Percentiles rank a stretch among this genome's conserved stretches.
Conservation (phyloP, 2,797 vertebrate genomes). For the Bryconaethiops microstoma region DNA sequence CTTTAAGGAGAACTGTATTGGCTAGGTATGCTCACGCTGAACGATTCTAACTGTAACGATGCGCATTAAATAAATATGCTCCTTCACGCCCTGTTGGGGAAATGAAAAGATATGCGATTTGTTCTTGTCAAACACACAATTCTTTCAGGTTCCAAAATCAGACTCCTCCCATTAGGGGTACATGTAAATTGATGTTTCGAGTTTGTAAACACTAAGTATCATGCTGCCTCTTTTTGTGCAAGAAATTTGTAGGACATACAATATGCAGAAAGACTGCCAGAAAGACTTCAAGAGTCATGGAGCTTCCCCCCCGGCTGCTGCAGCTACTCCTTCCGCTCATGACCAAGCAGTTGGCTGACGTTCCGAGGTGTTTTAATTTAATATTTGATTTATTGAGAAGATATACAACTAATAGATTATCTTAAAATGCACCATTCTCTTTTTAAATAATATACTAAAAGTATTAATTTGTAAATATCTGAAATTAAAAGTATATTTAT, state of each 20-base stretch:
- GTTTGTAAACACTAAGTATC: slow-evolving; percentile 81
- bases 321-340: slow-evolving; percentile 40
- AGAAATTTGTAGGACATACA: slow-evolving; percentile 71
- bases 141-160: slow-evolving; percentile 57
- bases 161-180: slow-evolving; percentile 45
- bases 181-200: slow-evolving; percentile 71
- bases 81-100: slow-evolving; percentile 52
- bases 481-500: slow-evolving; percentile 81
- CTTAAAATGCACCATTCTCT: slow-evolving; percentile 68
- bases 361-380: slow-evolving; percentile 60
- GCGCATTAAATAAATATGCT: slow-evolving; percentile 61
- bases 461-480: slow-evolving; percentile 82
- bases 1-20: slow-evolving; percentile 57
- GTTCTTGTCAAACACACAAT: slow-evolving; percentile 49
- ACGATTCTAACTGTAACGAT: slow-evolving; percentile 59
- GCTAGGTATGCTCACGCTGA: slow-evolving; percentile 58
- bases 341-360: slow-evolving; percentile 25
- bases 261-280: slow-evolving; percentile 66
- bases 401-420: slow-evolving; percentile 81
- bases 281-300: slow-evolving; percentile 60
- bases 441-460: slow-evolving; percentile 83
- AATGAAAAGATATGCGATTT: slow-evolving; percentile 40
- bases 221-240: slow-evolving; percentile 81
- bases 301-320: slow-evolving; percentile 56
- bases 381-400: slow-evolving; percentile 76